These are phyloP conservation scores for Phorcus lineatus DNA, from an alignment of 2,888 invertebrate species.

Conservation along the genomic window DNA sequence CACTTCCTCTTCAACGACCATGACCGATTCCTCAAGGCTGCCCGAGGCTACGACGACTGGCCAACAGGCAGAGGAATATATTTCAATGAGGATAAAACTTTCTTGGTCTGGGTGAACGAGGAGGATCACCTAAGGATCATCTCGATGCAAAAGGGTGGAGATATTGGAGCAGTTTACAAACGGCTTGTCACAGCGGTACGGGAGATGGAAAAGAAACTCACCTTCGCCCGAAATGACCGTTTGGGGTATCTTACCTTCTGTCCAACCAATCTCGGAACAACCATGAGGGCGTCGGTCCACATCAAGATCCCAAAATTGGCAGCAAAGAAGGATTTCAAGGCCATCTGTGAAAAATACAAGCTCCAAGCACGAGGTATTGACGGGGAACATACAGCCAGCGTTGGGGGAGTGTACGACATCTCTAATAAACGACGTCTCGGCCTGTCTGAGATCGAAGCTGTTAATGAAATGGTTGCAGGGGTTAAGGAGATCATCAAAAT, in stretches of 20 bases:
- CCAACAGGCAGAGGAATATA: constrained; percentile 94
- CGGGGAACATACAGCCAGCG: no score
- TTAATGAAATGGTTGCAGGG: no score
- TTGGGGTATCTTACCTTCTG: constrained; percentile 90
- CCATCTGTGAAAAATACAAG: constrained; percentile 87
- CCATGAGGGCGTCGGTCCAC: constrained; percentile 97
- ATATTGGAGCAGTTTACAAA: constrained; percentile 66
- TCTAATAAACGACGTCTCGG: no score
- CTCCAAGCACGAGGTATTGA: constrained; percentile 81
- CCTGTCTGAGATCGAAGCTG: no score
- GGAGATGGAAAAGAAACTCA: constrained; percentile 77
- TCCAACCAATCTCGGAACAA: constrained; percentile 90
- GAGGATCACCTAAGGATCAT: constrained; percentile 92
- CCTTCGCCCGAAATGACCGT: constrained; percentile 84
- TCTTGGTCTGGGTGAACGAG: constrained; percentile 93
- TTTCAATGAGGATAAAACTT: constrained; percentile 85
- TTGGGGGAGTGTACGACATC: no score
- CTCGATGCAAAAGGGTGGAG: constrained; percentile 81
- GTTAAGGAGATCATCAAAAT: no score
- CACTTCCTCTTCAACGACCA: constrained; percentile 67
- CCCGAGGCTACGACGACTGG: constrained; percentile 84
- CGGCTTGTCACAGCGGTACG: constrained; percentile 83
- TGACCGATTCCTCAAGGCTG: constrained; percentile 60
- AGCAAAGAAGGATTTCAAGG: constrained; percentile 85
- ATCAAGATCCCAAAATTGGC: constrained; percentile 86